Evolutionary conservation across 64 coral and sea anemone genomes (phyloP), one percentile per base, ranked within the genome.

Genomic region (Montipora capricornis): DNA sequence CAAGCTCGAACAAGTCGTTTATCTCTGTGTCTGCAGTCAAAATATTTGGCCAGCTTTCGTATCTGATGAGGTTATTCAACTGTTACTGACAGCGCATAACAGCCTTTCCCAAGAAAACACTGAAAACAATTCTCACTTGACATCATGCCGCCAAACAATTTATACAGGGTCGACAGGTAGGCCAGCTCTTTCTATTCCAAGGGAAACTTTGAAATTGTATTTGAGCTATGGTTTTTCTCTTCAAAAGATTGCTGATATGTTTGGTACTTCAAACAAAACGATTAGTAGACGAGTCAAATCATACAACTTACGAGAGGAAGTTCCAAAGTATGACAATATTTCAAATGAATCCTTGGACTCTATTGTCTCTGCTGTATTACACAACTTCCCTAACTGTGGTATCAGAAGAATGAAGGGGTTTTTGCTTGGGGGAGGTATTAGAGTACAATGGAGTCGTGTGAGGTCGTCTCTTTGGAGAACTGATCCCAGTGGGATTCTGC

Each of bases 341-440:
- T 82, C 68, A 74, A 66, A 91, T 13, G 90, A 52, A 50, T 46
- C 90, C 64, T 79, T 90, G 76, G 89, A 90, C 79, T 49, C 62
- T n/a, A 16, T 83, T 26, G 24, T 26, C 24, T 26, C 24, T 26
- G 24, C 24, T 26, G 24, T 26, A 0, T 26, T 26, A 26, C 24
- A 26, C 0, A 26, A 26, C 24, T 26, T 26, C 24, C 24, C 24
- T 26, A 26, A 26, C 24, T 26, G 24, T 79, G 83, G 2, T 19
- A 92, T 92, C 13, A 55, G 90, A 84, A 92, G 59, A 76, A 82
- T 82, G 78, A 92, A 82, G 22, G 90, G 78, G 60, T 82, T 82
- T 26, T 17, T 92, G 44, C n/a, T 79, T 62, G 74, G 20, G 68
- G 77, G 80, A 49, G 74, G 47, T 29, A 79, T 81, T 80, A 60